These are phyloP conservation scores for Triplophysa yarkandensis DNA, from an alignment of 2,797 vertebrate genomes.

Conservation along the genomic window DNA sequence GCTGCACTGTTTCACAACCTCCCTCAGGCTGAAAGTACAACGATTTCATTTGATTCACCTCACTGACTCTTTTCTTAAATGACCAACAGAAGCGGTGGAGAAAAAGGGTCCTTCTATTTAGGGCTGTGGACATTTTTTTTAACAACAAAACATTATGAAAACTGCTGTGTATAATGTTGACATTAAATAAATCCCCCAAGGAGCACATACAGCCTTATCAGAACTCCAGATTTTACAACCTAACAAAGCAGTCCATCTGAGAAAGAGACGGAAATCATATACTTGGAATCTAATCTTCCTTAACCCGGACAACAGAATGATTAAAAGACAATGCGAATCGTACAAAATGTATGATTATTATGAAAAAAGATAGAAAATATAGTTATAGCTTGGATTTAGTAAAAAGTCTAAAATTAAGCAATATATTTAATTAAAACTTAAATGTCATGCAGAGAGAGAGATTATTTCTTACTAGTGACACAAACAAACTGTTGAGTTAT, in stretches of 20 bases:
- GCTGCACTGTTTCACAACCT: conserved; percentile 37
- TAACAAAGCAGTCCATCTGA: conserved; percentile 4
- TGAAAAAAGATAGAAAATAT: no score
- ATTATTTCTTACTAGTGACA: no score
- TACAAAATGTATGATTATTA: no score
- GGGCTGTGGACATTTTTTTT: background rate
- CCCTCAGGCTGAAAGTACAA: conserved; percentile 29
- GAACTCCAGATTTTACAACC: background rate
- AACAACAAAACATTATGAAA: background rate
- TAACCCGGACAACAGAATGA: conserved; percentile 1
- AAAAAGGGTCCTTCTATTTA: conserved; percentile 7
- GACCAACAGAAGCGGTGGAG: conserved; percentile 9
- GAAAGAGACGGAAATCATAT: background rate
- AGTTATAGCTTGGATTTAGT: no score
- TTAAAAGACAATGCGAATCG: background rate
- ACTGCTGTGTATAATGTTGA: background rate
- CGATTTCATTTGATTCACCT: conserved; percentile 33
- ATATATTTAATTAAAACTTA: no score
- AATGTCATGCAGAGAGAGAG: no score
- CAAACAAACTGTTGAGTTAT: no score
- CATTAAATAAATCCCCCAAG: conserved; percentile 6
- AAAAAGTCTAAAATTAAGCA: no score
- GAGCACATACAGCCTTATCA: conserved; percentile 21
- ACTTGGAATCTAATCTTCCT: background rate
- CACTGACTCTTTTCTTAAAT: conserved; percentile 40